These are phyloP conservation scores for Meda fulgida DNA, from an alignment of 2,797 vertebrate species.

Conservation along the genomic window DNA sequence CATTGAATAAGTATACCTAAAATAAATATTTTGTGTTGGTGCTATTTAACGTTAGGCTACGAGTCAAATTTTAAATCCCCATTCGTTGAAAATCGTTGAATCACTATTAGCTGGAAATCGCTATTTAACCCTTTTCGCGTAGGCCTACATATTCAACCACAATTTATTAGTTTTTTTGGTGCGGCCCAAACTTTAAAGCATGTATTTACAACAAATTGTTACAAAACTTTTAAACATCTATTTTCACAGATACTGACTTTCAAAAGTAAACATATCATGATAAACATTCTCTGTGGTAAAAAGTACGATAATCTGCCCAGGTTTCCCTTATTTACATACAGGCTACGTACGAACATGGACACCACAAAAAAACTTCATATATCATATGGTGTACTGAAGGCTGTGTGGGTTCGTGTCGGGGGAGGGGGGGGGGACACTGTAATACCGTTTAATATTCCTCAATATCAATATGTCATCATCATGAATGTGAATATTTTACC, in stretches of 20 bases:
- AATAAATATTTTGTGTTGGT: neutral
- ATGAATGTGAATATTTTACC: constrained; percentile 14
- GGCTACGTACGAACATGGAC: constrained; percentile 5
- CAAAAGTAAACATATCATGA: neutral
- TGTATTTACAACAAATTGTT: neutral
- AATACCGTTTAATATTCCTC: constrained; percentile 27
- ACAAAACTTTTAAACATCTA: neutral
- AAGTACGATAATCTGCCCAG: neutral
- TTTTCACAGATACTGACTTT: neutral
- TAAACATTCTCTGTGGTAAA: neutral
- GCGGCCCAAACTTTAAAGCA: neutral
- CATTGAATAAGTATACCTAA: neutral
- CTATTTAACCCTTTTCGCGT: too few species aligned
- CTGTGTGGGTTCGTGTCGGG: neutral
- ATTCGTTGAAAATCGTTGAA: neutral
- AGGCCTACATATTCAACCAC: neutral
- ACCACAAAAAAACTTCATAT: neutral
- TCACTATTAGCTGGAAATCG: neutral
- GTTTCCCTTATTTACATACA: constrained; percentile 26
- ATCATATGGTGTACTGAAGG: neutral
- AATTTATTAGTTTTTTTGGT: neutral
- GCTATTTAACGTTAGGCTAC: too few species aligned
- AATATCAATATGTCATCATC: constrained; percentile 43
- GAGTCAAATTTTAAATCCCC: neutral
- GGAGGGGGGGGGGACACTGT: neutral